These are phyloP conservation scores for Clitarchus hookeri DNA, from an alignment of 2,888 invertebrate species.

Conservation along the genomic window DNA sequence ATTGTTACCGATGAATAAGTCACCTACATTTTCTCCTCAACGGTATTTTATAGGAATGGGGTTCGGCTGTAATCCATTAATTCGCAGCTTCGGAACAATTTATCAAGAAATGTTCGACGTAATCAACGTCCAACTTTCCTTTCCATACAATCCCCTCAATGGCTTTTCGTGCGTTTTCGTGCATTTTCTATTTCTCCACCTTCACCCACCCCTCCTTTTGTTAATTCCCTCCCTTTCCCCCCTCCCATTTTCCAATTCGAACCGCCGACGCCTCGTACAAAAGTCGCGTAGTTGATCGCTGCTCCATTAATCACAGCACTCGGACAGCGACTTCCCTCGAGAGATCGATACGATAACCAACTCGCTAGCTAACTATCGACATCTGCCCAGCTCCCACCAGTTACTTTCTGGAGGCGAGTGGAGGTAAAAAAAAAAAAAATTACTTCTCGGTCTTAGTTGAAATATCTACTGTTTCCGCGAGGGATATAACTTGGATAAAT, in stretches of 20 bases:
- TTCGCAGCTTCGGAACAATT: not conserved
- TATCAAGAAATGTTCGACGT: not conserved
- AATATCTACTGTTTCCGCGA: too few relatives aligned
- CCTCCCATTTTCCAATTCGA: too few relatives aligned
- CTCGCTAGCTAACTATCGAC: not conserved
- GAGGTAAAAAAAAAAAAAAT: not conserved
- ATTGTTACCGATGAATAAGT: too few relatives aligned
- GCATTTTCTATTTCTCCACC: too few relatives aligned
- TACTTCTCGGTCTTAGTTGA: too few relatives aligned
- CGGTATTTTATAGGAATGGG: too few relatives aligned
- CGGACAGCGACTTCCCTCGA: not conserved
- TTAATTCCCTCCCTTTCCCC: too few relatives aligned
- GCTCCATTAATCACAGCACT: not conserved
- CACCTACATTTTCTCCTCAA: too few relatives aligned
- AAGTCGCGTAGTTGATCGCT: not conserved
- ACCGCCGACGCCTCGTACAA: not conserved
- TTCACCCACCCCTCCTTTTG: too few relatives aligned
- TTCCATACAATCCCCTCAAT: not conserved
- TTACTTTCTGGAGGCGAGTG: not conserved
- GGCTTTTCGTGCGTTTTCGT: not conserved
- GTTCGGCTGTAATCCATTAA: too few relatives aligned
- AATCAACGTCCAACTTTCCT: not conserved
- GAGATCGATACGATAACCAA: not conserved
- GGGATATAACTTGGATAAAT: too few relatives aligned
- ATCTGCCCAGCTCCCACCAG: not conserved